Conservation (phyloP, 2,113 vertebrate genomes). For the Oceanites oceanicus region DNA sequence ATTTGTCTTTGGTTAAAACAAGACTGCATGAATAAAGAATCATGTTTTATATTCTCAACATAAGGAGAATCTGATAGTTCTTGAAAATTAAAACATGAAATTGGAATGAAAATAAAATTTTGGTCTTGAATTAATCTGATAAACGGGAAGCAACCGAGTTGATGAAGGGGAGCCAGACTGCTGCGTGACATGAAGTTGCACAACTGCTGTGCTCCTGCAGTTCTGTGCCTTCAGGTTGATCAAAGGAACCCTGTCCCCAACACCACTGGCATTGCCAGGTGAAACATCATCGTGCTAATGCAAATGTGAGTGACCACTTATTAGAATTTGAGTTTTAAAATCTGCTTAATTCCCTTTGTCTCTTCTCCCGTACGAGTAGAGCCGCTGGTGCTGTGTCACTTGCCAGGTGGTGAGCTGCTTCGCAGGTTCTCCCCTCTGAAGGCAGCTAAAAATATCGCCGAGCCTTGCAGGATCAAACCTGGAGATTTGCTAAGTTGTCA, state of each 20-base stretch:
- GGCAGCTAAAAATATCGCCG: neutral
- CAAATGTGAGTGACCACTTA: neutral
- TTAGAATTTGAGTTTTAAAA: neutral
- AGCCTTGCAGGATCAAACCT: neutral
- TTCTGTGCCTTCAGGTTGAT: neutral
- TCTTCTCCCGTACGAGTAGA: neutral
- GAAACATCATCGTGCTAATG: neutral
- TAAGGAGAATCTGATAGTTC: neutral
- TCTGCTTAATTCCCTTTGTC: neutral
- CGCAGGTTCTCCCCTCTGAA: neutral
- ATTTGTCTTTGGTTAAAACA: neutral
- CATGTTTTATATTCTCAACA: neutral
- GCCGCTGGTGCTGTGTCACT: accelerated
- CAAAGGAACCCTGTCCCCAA: neutral
- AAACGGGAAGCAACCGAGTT: neutral
- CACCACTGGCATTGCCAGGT: accelerated
- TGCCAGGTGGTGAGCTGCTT: neutral
- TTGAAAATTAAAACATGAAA: neutral
- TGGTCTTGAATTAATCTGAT: neutral
- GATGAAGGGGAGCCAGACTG: neutral
- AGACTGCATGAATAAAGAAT: neutral
- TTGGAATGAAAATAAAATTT: neutral
- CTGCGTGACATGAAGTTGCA: neutral
- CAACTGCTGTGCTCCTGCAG: neutral
- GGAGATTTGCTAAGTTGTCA: neutral